These are phyloP conservation scores for Eurytoma californica DNA, from an alignment of 2,888 invertebrate genomes.

Conservation along the genomic window DNA sequence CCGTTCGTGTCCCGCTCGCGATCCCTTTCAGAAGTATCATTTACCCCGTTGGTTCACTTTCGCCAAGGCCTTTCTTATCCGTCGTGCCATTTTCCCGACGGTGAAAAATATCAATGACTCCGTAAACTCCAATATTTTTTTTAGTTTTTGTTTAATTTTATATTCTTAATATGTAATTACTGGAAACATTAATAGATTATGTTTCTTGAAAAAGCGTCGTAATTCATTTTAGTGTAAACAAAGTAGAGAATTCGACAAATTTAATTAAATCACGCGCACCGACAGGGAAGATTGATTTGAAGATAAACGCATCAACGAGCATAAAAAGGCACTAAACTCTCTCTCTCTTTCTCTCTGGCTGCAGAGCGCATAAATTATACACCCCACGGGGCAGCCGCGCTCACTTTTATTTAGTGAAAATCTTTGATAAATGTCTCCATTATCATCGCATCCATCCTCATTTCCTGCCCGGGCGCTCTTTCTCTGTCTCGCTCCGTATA, in stretches of 20 bases:
- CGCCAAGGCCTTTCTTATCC: too few species aligned
- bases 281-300: slow-evolving; percentile 37
- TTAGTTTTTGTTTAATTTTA: too few species aligned
- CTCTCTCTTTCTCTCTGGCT: background rate
- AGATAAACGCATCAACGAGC: slow-evolving; percentile 35
- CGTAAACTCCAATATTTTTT: too few species aligned
- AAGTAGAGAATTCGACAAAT: slow-evolving; percentile 27
- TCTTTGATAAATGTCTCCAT: slow-evolving; percentile 53
- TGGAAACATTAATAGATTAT: too few species aligned
- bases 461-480: slow-evolving; percentile 27
- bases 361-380: slow-evolving; percentile 39
- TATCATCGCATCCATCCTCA: slow-evolving; percentile 40
- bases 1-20: background rate
- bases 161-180: too few species aligned
- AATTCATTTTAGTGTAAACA: slow-evolving; percentile 18
- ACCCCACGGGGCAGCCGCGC: background rate
- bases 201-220: background rate
- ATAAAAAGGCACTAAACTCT: slow-evolving; percentile 40
- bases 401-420: slow-evolving; percentile 41
- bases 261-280: slow-evolving; percentile 22
- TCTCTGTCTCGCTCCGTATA: background rate
- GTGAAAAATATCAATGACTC: too few species aligned
- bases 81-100: too few species aligned
- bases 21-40: background rate
- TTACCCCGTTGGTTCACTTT: background rate